These are phyloP conservation scores for Daubentonia madagascariensis DNA, from an alignment of 2,113 vertebrate genomes.

Conservation along the genomic window DNA sequence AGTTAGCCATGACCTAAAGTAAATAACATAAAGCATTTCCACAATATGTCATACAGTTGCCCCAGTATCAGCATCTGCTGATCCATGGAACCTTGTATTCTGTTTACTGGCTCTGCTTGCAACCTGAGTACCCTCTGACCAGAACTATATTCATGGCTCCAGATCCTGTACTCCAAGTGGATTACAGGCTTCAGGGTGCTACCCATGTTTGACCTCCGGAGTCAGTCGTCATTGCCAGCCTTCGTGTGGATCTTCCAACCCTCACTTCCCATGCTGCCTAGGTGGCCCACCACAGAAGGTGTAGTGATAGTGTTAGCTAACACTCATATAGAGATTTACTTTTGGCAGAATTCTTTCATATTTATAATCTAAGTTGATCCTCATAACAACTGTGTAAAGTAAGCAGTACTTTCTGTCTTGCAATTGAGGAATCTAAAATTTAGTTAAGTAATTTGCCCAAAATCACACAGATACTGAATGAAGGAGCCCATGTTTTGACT, in stretches of 20 bases:
- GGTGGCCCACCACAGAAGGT: neutral
- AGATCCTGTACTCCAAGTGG: neutral
- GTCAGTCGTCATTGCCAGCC: neutral
- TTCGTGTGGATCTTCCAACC: neutral
- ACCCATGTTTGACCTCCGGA: neutral
- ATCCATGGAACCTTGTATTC: neutral
- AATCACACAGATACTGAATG: neutral
- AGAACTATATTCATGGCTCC: neutral
- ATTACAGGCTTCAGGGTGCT: neutral
- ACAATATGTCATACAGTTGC: neutral
- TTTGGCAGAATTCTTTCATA: constrained; percentile 19
- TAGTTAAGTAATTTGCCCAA: neutral
- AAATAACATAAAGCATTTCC: constrained; percentile 7
- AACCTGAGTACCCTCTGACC: neutral
- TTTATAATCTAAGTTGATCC: constrained; percentile 30
- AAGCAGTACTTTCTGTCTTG: neutral
- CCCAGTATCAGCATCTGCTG: neutral
- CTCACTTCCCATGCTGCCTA: neutral
- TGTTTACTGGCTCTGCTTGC: neutral
- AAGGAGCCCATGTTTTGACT: neutral
- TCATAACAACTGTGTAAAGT: constrained; percentile 11
- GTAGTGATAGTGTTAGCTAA: neutral
- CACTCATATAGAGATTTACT: neutral
- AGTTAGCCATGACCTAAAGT: constrained; percentile 13
- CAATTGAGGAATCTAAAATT: constrained; percentile 34